Base-by-base conservation (phyloP, 2,888 invertebrate species). In the Choreutis nemorana region DNA sequence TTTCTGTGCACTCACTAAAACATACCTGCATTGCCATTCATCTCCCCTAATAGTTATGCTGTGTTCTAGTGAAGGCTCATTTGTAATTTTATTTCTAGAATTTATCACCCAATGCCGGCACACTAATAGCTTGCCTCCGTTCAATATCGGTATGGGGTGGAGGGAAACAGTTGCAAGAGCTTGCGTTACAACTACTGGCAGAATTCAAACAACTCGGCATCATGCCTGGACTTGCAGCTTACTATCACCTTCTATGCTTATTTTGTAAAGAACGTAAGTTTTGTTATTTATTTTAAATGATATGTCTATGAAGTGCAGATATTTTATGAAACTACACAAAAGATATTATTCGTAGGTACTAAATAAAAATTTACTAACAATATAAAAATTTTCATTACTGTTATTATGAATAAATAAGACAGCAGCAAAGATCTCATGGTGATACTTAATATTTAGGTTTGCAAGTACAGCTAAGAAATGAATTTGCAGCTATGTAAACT, bases 171-270 rank as follows among this genome's bases (percentile, higher is more conserved):
- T 37, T 77, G n/a, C 75, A 73, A 31, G 51, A 63, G 1, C 23
- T 57, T 1, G 73, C 72, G 0, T 29, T 67, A n/a, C 58, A 63
- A 35, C 35, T 70, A 1, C n/a, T 77, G 0, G 62, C 72, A 0
- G 78, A 78, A 33, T 68, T 75, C 40, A 84, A 73, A 40, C 53
- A 56, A 6, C 45, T 90, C 0, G 86, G 84, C 6, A 82, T 95
- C 13, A 79, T 87, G 46, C 93, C 93, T 0, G 85, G 86, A 11
- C 67, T 95, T 4, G 86, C 86, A 0, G 84, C 88, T 0, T 95
- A 90, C 70, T 87, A 87, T 56, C 85, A 85, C 48, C 49, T 92
- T 1, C 59, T 94, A 9, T 81, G 80, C 27, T 81, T 86, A 26
- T 90, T 86, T 55, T 90, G 86, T 48, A 84, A 84, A 52, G 87